These are phyloP conservation scores for Gandaritis pyraliata DNA, from an alignment of 2,888 invertebrate genomes.

Conservation along the genomic window DNA sequence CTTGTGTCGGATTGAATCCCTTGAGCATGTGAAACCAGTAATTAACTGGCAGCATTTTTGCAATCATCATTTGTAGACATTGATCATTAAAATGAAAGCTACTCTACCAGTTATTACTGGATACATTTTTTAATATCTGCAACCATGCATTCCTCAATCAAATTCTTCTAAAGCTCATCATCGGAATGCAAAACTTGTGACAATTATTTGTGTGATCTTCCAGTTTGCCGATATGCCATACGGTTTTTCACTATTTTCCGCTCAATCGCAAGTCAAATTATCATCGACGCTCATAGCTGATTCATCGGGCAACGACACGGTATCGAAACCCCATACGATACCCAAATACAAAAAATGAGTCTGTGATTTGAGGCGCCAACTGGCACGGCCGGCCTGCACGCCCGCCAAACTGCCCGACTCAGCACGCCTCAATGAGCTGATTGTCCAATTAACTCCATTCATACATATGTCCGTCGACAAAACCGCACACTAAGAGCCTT, in stretches of 20 bases:
- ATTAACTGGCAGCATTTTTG: slow-evolving; percentile 36
- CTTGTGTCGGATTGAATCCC: slow-evolving; percentile 30
- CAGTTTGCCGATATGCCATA: too few relatives aligned
- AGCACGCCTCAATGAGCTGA: slow-evolving; percentile 74
- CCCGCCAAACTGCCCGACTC: slow-evolving; percentile 71
- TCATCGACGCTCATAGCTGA: slow-evolving; percentile 17
- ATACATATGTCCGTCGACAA: slow-evolving; percentile 65
- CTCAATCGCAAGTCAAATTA: slow-evolving; percentile 7
- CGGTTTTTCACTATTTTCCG: neutral
- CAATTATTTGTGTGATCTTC: too few relatives aligned
- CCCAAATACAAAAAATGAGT: slow-evolving; percentile 31
- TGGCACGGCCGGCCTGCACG: slow-evolving; percentile 65
- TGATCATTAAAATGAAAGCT: slow-evolving; percentile 30
- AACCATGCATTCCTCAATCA: slow-evolving; percentile 2
- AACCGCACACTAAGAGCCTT: slow-evolving; percentile 62
- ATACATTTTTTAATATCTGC: slow-evolving; percentile 1
- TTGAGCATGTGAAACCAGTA: slow-evolving; percentile 33
- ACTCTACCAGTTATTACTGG: slow-evolving; percentile 13
- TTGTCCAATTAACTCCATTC: slow-evolving; percentile 80
- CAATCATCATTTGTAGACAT: slow-evolving; percentile 31
- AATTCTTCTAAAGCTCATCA: slow-evolving; percentile 3
- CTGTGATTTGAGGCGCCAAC: slow-evolving; percentile 73
- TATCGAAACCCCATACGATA: slow-evolving; percentile 52
- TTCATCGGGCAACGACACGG: slow-evolving; percentile 44
- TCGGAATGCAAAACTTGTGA: neutral